Base-by-base conservation (phyloP, 2,888 invertebrate genomes). In the Cosmia trapezina region DNA sequence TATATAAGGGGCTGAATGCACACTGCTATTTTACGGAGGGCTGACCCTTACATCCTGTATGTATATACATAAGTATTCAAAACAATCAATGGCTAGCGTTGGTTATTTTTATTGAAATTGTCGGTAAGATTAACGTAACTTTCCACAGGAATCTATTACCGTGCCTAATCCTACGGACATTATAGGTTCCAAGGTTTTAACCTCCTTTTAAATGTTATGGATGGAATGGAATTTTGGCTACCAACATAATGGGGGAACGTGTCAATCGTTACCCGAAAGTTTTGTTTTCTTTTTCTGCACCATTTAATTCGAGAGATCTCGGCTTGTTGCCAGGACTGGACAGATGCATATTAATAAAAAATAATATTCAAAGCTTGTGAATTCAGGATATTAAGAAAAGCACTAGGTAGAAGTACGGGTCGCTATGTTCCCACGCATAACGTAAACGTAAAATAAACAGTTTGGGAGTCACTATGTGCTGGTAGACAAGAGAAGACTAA, bases 311-410 rank as follows among this genome's bases (percentile, higher is more conserved):
- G 62, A 63, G 72, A 64, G 62, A 74, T 78, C 59, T 80, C 80
- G 84, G 83, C 80, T 47, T 74, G 62, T 63, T 83, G 84, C 84
- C 84, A 84, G 61, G 49, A 51, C 68, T 7, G 37, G 59, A 64
- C 70, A 72, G 62, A 63, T 78, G 66, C 72, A 76, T 76, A 76
- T 84, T 83, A 78, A 82, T 73, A 83, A 72, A 62, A 28, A 69
- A 65, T 54, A 67, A 59, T 49, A 61, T 67, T 43, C 17, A 41
- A 74, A 56, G 12, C 33, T 49, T 6, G 41, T 43, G 57, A 56
- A 61, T 61, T 51, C 51, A 61, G 57, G 73, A 66, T 70, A 60
- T 73, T 66, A 65, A 67, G 63, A 69, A 81, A 75, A 41, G 49
- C 57, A 64, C 22, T 5, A 37, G 6, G 28, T 37, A 60, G 69